Evolutionary conservation across 1,140 invertebrate genomes (phyloP).

Genomic region (Drosophila carrolli): DNA sequence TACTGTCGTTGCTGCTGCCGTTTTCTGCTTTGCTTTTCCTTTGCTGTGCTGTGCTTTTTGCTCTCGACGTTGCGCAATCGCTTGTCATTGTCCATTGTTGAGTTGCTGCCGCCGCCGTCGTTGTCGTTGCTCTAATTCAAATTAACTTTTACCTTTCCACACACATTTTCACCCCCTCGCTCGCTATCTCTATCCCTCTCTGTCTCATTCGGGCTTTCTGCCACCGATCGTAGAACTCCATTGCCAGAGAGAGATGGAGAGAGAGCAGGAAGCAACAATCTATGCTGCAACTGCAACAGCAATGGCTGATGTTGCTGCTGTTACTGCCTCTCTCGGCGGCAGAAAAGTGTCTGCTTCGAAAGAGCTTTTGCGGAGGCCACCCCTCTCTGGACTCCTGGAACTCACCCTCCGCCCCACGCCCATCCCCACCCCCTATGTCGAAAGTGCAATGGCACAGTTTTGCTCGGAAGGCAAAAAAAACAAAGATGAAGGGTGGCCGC

Average conservation of each 20-base stretch:
- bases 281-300: slow-evolving; percentile 38
- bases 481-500: slow-evolving; percentile 11
- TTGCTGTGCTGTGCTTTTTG: slow-evolving; percentile 39
- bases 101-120: slow-evolving; percentile 7
- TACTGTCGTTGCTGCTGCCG: slow-evolving; percentile 13
- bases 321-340: slow-evolving; percentile 15
- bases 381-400: background rate
- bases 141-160: slow-evolving; percentile 71
- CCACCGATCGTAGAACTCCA: slow-evolving; percentile 43
- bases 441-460: slow-evolving; percentile 53
- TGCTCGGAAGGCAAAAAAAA: slow-evolving; percentile 1
- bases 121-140: slow-evolving; percentile 58
- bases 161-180: slow-evolving; percentile 21
- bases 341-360: slow-evolving; percentile 15
- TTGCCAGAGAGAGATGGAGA: slow-evolving; percentile 1
- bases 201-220: background rate
- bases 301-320: slow-evolving; percentile 7
- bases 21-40: slow-evolving; percentile 44
- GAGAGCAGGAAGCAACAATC: slow-evolving; percentile 49
- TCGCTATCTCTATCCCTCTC: background rate
- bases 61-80: slow-evolving; percentile 68
- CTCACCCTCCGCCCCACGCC: background rate
- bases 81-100: slow-evolving; percentile 54
- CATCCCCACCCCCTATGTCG: slow-evolving; percentile 3
- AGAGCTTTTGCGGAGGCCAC: slow-evolving; percentile 23